Evolutionary conservation across 2,888 invertebrate genomes (phyloP), one percentile per base, ranked within the genome.

Genomic region (Prosapia bicincta): DNA sequence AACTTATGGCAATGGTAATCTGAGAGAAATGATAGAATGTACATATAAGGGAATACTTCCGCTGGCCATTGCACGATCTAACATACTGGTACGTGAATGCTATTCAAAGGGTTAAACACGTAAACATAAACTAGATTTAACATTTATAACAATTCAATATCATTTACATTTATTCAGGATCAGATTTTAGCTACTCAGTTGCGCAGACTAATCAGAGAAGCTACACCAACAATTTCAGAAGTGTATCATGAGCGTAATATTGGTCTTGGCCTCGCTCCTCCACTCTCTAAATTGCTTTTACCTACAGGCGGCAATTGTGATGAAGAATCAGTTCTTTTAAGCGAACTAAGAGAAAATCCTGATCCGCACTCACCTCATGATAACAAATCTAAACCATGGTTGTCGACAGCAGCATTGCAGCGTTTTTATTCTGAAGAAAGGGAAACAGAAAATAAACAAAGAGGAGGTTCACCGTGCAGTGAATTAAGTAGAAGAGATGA

Each of bases 221-320:
- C 95, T 79, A 95, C 94, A 0, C 95, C 95, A 0, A 95, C 95
- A 0, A 96, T 96, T 80, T 95, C 95, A 0, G 96, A 96, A 82
- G 94, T 96, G 0, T 97, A 96, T 82, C 96, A 96, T 81, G 96
- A 97, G 83, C 88, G 96, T 79, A 96, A 92, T 83, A 89, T 96
- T 70, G 96, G 96, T 0, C 85, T 96, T 43, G 96, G 95, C 0
- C 85, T 96, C 15, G 96, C 96, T 0, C 96, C 96, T 0, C 94
- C 96, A 0, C 84, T 96, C 1, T 93, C 96, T 0, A 95, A 96
- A 83, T 85, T 96, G 5, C 86, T 96, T 1, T 76, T 80, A 10
- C 80, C 80, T 1, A 77, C 78, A 9, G 67, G 66, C 28, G 76
- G 74, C 66, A 75, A 75, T 69, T 72, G 76, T 38, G 76, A 78